phyloP scores from a whole-genome alignment of 2,888 invertebrate genomes.

The Yponomeuta cagnagella region DNA sequence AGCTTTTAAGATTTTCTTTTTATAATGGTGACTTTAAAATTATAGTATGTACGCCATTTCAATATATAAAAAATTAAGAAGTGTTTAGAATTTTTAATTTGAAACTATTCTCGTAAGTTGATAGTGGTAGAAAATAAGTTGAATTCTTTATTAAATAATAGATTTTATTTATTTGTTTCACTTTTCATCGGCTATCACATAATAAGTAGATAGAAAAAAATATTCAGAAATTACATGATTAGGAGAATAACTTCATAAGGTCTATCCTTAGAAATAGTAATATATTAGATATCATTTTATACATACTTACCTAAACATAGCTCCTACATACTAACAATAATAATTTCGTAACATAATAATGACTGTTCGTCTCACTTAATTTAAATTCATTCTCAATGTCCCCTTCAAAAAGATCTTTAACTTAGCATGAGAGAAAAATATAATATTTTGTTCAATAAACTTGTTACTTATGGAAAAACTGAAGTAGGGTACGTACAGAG shows the following conservation, averaged over 20 bases:
- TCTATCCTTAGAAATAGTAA: background rate
- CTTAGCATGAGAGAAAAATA: background rate
- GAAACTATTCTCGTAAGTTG: background rate
- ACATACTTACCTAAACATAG: constrained; percentile 2
- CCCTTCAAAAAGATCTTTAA: background rate
- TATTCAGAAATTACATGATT: background rate
- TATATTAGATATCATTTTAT: background rate
- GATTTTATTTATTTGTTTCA: constrained; percentile 2
- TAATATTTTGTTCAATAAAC: background rate
- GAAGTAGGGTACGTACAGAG: too few species aligned
- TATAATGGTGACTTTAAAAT: constrained; percentile 2
- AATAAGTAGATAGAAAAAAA: background rate
- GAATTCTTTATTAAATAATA: constrained; percentile 2
- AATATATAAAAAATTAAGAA: background rate
- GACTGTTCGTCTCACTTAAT: background rate
- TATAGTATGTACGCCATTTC: background rate
- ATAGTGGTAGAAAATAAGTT: background rate
- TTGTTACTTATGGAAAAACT: too few species aligned
- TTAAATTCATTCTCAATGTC: background rate
- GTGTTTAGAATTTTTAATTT: background rate
- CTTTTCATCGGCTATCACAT: background rate
- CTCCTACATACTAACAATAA: background rate
- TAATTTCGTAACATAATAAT: background rate
- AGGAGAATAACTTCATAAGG: background rate
- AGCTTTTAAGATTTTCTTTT: background rate